Evolutionary conservation across 1,140 invertebrate species (phyloP).

Genomic region (Atta colombica): DNA sequence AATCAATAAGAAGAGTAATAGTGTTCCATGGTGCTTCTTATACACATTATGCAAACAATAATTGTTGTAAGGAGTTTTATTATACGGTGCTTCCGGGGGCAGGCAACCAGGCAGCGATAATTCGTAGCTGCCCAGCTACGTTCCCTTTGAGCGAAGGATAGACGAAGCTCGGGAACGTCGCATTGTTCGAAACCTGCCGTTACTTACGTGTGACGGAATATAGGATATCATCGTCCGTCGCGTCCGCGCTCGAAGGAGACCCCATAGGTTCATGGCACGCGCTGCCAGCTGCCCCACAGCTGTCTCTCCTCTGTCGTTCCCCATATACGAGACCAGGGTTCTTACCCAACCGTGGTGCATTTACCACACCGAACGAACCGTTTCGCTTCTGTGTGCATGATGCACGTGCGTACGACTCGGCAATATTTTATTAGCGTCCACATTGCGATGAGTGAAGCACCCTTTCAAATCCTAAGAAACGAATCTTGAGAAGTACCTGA

Average conservation of each 20-base stretch:
- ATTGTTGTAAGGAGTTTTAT: slow-evolving; percentile 30
- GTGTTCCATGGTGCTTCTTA: not conserved
- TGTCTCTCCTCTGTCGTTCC: slow-evolving; percentile 82
- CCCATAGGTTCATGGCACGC: slow-evolving; percentile 87
- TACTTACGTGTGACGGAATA: slow-evolving; percentile 76
- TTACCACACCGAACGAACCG: slow-evolving; percentile 78
- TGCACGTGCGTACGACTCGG: slow-evolving; percentile 64
- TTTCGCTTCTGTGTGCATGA: slow-evolving; percentile 68
- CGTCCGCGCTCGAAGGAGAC: slow-evolving; percentile 81
- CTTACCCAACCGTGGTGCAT: slow-evolving; percentile 80
- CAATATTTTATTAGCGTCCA: slow-evolving; percentile 50
- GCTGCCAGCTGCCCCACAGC: slow-evolving; percentile 87
- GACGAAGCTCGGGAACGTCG: slow-evolving; percentile 59
- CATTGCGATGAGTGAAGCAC: slow-evolving; percentile 21
- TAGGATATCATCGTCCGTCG: slow-evolving; percentile 79
- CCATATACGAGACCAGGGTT: slow-evolving; percentile 76
- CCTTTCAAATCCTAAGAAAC: slow-evolving; percentile 11
- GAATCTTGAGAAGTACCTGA: slow-evolving; percentile 15
- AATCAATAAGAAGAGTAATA: not conserved
- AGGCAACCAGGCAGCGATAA: slow-evolving; percentile 53
- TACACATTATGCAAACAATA: slow-evolving; percentile 12
- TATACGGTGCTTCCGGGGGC: slow-evolving; percentile 1
- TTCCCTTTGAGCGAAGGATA: slow-evolving; percentile 44
- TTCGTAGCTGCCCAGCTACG: slow-evolving; percentile 33
- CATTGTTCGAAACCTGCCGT: slow-evolving; percentile 75